Base-by-base conservation (phyloP, 2,888 invertebrate genomes). In the Ditylenchus weischeri region DNA sequence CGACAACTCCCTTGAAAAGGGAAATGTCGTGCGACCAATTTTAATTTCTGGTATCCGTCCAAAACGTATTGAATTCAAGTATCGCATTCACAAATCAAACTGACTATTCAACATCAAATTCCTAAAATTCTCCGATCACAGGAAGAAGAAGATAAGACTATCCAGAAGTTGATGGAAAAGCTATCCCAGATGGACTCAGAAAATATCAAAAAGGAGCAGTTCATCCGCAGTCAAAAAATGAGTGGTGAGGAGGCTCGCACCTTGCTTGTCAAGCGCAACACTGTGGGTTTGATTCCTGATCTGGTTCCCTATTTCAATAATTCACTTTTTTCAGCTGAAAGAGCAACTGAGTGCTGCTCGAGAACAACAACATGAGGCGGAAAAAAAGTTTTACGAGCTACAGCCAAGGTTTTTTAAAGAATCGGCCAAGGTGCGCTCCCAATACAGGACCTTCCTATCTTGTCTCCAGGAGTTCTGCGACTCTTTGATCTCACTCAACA, bases 241-340 rank as follows among this genome's bases (percentile, higher is more conserved):
- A 61, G 61, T 47, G 61, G n/a, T 43, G 61, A 61, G 6, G 47
- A 61, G 61, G 61, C 43, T 36, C 38, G 61, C 15, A 43, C 38
- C 15, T 18, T 61, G 51, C 7, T 51, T n/a, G 19, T 23, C 13
- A 51, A 51, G 51, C 51, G 51, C 8, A 51, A 51, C 13, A 23
- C 51, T n/a, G 51, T 51, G 13, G 23, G 51, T 51, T n/a, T n/a
- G n/a, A n/a, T n/a, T 8, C 11, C 11, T 38, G 6, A 6, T 38
- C 38, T 38, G 38, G 38, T n/a, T n/a, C n/a, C n/a, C n/a, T n/a
- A n/a, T n/a, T n/a, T n/a, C n/a, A n/a, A n/a, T n/a, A n/a, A n/a
- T n/a, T n/a, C n/a, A n/a, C n/a, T n/a, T 38, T 38, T 38, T 51
- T 51, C 13, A 51, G 51, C 13, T 51, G 10, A n/a, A 23, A 13